These are phyloP conservation scores for Arothron firmamentum DNA, from an alignment of 2,113 vertebrate genomes.

Conservation along the genomic window DNA sequence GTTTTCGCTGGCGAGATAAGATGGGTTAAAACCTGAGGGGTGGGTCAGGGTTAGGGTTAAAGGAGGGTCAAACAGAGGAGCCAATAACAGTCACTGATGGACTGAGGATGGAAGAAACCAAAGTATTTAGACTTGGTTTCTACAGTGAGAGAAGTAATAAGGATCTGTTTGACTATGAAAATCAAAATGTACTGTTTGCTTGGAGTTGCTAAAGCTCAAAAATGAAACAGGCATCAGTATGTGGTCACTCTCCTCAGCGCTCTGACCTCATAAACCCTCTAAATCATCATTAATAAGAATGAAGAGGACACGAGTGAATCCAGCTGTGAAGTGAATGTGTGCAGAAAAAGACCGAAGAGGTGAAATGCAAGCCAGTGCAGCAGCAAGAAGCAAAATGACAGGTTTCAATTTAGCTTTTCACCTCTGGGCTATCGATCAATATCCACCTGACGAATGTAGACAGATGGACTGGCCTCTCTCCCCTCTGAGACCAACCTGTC, in stretches of 20 bases:
- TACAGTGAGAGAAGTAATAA: too few relatives aligned
- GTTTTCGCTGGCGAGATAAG: neutral
- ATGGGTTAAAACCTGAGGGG: constrained; percentile 1
- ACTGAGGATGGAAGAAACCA: constrained; percentile 11
- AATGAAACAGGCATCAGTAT: too few relatives aligned
- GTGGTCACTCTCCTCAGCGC: neutral
- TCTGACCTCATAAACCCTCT: neutral
- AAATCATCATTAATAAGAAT: too few relatives aligned
- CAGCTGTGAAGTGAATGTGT: too few relatives aligned
- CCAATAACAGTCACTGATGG: constrained; percentile 6
- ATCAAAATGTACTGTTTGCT: too few relatives aligned
- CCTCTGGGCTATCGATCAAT: constrained; percentile 19
- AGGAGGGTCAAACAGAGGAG: constrained; percentile 5
- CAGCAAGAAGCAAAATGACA: constrained; percentile 3
- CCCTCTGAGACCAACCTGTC: neutral
- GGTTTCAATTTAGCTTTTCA: constrained; percentile 19
- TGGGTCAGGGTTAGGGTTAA: constrained; percentile 19
- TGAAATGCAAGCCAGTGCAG: neutral
- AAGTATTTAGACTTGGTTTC: too few relatives aligned
- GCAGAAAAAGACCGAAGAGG: too few relatives aligned
- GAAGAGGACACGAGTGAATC: too few relatives aligned
- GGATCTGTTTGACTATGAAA: too few relatives aligned
- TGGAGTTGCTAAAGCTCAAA: neutral
- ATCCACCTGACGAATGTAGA: constrained; percentile 10
- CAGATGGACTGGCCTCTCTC: constrained; percentile 8